phyloP scores from a whole-genome alignment of 2,797 vertebrate species.

The Gymnothorax javanicus region DNA sequence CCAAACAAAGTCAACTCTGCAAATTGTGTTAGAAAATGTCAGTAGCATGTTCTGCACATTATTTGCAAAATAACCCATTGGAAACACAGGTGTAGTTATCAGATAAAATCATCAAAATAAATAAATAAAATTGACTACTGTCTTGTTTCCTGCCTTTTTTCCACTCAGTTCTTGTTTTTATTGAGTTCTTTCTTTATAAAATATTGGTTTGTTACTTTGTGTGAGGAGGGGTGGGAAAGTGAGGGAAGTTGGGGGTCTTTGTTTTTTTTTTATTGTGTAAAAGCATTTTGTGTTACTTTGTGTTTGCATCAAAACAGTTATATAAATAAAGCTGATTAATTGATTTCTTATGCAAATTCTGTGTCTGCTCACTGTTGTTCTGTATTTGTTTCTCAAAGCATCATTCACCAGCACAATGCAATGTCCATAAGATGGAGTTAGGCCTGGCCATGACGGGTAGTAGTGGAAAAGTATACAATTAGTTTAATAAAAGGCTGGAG shows the following conservation, averaged over 20 bases:
- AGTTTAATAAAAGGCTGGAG: neutral
- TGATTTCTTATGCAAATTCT: neutral
- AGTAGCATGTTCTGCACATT: neutral
- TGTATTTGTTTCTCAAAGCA: neutral
- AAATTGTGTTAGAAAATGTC: conserved; percentile 70
- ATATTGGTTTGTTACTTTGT: no score
- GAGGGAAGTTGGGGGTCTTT: no score
- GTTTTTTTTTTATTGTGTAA: no score
- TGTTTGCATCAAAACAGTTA: no score
- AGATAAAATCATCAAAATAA: neutral
- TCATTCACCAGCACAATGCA: neutral
- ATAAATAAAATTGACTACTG: no score
- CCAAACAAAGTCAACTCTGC: conserved; percentile 51
- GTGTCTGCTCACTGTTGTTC: neutral
- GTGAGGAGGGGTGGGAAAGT: no score
- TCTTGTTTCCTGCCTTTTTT: no score
- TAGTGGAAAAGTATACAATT: neutral
- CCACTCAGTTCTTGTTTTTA: no score
- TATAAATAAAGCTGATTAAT: no score
- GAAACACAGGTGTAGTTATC: neutral
- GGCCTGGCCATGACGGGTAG: neutral
- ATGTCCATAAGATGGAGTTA: neutral
- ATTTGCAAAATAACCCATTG: neutral
- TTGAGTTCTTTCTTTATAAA: no score
- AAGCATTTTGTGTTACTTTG: no score